Conservation (phyloP, 2,888 invertebrate genomes). For the Ommatoiulus sabulosus region DNA sequence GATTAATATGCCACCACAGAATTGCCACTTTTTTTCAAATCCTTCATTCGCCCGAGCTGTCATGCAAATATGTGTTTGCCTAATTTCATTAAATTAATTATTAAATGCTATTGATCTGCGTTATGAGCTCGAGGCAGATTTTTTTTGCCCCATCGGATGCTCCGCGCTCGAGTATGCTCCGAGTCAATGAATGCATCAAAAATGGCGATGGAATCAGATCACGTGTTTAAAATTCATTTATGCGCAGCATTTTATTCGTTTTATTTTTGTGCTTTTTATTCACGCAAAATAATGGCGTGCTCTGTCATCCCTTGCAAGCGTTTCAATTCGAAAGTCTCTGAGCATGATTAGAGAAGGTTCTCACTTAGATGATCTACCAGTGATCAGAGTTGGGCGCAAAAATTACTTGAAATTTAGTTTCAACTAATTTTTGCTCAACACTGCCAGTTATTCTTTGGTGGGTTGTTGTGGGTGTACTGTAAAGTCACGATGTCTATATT, state of each 20-base stretch:
- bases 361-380: too few relatives aligned
- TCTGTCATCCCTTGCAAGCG: too few relatives aligned
- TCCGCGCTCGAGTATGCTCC: neutral
- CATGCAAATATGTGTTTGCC: conserved; percentile 21
- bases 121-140: neutral
- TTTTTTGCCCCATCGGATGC: neutral
- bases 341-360: too few relatives aligned
- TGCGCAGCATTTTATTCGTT: neutral
- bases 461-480: too few relatives aligned
- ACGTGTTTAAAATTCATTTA: neutral
- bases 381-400: too few relatives aligned
- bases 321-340: too few relatives aligned
- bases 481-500: too few relatives aligned
- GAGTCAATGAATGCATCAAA: neutral
- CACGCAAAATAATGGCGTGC: too few relatives aligned
- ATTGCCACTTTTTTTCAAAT: neutral
- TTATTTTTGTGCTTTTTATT: neutral
- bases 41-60: neutral
- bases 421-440: too few relatives aligned
- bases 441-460: too few relatives aligned
- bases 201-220: neutral
- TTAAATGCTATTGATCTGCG: neutral
- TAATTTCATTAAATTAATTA: conserved; percentile 44
- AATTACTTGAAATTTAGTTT: too few relatives aligned
- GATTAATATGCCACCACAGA: neutral